Evolutionary conservation across 2,888 invertebrate genomes (phyloP).

Genomic region (Conchocele bisecta): DNA sequence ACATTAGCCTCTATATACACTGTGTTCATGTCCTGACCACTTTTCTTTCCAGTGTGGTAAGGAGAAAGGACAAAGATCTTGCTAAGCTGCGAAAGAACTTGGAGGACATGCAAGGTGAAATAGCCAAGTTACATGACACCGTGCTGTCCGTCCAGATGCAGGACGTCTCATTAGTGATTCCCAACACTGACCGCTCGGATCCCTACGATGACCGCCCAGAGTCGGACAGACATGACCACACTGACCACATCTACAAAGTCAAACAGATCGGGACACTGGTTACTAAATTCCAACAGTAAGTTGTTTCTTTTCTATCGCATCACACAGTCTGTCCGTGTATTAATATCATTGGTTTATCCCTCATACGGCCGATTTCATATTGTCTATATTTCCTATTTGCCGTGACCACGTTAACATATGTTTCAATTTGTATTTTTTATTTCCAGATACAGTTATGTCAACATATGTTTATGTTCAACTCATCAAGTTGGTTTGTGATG

Average conservation of each 20-base stretch:
- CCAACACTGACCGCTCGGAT: conserved; percentile 34
- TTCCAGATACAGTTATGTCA: no score
- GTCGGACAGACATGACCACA: conserved; percentile 50
- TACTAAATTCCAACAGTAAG: conserved; percentile 57
- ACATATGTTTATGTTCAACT: no score
- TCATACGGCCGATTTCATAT: not conserved
- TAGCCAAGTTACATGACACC: conserved; percentile 54
- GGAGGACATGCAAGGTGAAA: conserved; percentile 54
- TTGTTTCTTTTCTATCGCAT: not conserved
- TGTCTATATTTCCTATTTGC: not conserved
- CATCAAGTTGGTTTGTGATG: not conserved
- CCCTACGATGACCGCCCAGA: conserved; percentile 55
- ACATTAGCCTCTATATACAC: no score
- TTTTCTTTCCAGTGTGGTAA: conserved; percentile 36
- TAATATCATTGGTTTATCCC: not conserved
- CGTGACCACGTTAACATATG: not conserved
- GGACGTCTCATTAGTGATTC: conserved; percentile 55
- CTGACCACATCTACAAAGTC: conserved; percentile 43
- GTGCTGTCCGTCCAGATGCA: conserved; percentile 52
- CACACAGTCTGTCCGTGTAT: not conserved
- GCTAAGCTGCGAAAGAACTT: conserved; percentile 40
- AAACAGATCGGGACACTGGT: conserved; percentile 53
- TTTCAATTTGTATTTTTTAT: not conserved
- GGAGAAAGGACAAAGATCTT: conserved; percentile 51
- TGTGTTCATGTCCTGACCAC: no score